phyloP scores from a whole-genome alignment of 2,113 vertebrate genomes.

The Alaudala cheleensis region DNA sequence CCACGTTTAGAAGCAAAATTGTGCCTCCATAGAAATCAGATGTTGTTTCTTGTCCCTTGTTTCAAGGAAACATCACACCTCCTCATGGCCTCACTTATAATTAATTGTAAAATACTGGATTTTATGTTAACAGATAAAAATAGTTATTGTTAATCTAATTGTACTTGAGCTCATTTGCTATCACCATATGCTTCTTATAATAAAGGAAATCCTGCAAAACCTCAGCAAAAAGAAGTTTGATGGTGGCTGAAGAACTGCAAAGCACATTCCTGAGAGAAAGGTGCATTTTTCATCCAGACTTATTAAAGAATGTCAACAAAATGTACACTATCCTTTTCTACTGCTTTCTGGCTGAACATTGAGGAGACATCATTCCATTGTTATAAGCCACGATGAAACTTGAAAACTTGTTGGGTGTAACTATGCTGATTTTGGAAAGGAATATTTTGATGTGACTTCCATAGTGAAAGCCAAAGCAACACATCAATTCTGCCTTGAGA shows the following conservation, averaged over 20 bases:
- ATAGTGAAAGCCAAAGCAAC: background rate
- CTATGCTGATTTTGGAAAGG: background rate
- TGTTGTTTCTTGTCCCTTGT: background rate
- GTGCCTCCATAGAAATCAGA: background rate
- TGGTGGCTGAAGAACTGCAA: background rate
- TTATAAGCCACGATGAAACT: background rate
- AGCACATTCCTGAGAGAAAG: background rate
- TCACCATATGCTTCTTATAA: background rate
- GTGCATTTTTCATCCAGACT: background rate
- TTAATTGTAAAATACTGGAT: background rate
- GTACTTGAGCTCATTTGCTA: background rate
- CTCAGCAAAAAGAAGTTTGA: background rate
- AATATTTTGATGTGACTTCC: background rate
- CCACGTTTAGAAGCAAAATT: background rate
- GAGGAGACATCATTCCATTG: background rate
- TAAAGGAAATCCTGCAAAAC: background rate
- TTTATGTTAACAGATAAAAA: background rate
- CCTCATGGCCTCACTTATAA: background rate
- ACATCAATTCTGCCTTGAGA: background rate
- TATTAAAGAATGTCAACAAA: background rate
- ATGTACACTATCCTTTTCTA: background rate
- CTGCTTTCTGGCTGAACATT: background rate
- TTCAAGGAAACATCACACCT: background rate
- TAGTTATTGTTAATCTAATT: background rate
- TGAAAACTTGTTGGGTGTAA: background rate